These are phyloP conservation scores for Etia nguti DNA, from an alignment of 2,113 vertebrate species.

Conservation along the genomic window DNA sequence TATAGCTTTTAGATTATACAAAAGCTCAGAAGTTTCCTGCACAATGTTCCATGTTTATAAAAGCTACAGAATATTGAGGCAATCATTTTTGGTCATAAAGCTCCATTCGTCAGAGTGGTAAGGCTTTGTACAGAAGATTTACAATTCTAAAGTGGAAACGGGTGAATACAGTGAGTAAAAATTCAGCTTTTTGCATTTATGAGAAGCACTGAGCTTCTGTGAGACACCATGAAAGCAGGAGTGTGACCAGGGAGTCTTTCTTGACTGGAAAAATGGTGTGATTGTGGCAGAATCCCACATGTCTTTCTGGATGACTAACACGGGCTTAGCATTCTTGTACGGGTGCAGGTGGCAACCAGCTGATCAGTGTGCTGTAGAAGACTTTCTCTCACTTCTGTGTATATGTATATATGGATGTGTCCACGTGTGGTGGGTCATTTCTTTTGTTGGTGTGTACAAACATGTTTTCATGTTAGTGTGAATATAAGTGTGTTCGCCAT, in stretches of 20 bases:
- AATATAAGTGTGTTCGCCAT: conserved; percentile 25
- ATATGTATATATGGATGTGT: not conserved
- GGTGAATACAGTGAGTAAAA: conserved; percentile 17
- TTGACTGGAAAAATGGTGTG: not conserved
- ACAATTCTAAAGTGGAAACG: conserved; percentile 44
- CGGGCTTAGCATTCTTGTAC: conserved; percentile 20
- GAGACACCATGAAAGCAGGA: not conserved
- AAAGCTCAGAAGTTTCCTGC: not conserved
- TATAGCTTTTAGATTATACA: not conserved
- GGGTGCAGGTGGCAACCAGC: conserved; percentile 18
- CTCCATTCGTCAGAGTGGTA: conserved; percentile 37
- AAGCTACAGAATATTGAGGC: not conserved
- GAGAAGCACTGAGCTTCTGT: not conserved
- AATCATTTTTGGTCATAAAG: conserved; percentile 32
- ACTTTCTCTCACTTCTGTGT: not conserved
- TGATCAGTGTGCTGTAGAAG: not conserved
- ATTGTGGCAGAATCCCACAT: not conserved
- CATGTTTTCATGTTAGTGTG: conserved; percentile 28
- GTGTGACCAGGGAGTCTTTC: not conserved
- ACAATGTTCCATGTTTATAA: not conserved
- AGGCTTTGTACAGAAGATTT: conserved; percentile 25
- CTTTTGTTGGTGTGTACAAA: conserved; percentile 10
- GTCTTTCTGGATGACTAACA: conserved; percentile 22
- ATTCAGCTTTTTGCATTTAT: conserved; percentile 9
- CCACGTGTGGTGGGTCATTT: not conserved